These are phyloP conservation scores for Neotragus moschatus DNA, from an alignment of 2,113 vertebrate genomes.

Conservation along the genomic window DNA sequence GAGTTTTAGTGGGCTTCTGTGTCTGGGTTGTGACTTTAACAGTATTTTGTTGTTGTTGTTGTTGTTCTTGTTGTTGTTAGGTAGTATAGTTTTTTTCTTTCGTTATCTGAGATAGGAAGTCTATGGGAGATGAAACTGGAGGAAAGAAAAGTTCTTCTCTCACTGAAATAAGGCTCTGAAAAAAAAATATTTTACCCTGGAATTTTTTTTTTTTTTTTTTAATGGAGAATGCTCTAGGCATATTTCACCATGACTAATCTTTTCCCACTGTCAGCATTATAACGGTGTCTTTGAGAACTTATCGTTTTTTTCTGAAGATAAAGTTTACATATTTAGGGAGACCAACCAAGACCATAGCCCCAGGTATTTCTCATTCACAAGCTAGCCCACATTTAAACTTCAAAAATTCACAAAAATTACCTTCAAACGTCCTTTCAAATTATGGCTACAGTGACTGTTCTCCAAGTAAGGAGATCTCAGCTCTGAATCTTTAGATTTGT, in stretches of 20 bases:
- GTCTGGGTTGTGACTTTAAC: neutral
- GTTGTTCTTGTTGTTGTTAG: neutral
- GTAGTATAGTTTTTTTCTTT: neutral
- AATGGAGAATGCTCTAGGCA: neutral
- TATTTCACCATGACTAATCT: neutral
- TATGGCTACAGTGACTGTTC: neutral
- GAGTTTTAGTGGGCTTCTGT: neutral
- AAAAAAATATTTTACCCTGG: neutral
- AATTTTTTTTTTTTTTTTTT: neutral
- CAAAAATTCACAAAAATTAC: neutral
- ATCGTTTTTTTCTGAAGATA: neutral
- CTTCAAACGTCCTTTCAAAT: neutral
- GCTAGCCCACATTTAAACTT: neutral
- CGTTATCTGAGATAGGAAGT: neutral
- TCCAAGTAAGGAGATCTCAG: neutral
- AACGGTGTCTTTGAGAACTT: neutral
- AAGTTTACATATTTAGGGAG: neutral
- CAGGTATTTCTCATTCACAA: neutral
- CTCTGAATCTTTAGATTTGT: neutral
- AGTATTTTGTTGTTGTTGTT: neutral
- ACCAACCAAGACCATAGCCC: neutral
- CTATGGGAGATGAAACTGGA: neutral
- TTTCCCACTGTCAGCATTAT: neutral
- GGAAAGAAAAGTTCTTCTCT: neutral
- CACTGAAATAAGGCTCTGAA: neutral